These are phyloP conservation scores for Catajapyx aquilonaris DNA, from an alignment of 1,140 invertebrate species.

Conservation along the genomic window DNA sequence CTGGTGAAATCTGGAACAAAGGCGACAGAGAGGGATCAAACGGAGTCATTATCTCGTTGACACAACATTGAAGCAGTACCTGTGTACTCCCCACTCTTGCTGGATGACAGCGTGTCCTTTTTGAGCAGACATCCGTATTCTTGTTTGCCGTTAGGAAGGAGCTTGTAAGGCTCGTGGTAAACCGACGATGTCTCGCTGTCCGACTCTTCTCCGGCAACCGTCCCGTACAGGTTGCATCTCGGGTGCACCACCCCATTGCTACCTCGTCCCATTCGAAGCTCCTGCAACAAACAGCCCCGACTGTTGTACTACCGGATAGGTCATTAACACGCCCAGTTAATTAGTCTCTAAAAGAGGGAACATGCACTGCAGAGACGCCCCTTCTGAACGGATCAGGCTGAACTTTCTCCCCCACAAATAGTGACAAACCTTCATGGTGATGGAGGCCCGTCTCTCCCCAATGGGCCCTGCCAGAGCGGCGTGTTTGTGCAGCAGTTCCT, in stretches of 20 bases:
- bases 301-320: no score
- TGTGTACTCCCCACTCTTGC: constrained; percentile 27
- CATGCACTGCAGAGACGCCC: no score
- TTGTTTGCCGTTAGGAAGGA: constrained; percentile 23
- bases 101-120: constrained; percentile 24
- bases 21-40: background rate
- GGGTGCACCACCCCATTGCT: constrained; percentile 10
- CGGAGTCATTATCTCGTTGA: no score
- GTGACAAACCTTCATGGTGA: constrained; percentile 33
- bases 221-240: constrained; percentile 21
- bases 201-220: constrained; percentile 26
- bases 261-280: background rate
- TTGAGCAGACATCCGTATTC: constrained; percentile 29
- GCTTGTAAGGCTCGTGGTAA: constrained; percentile 38
- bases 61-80: no score
- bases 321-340: no score
- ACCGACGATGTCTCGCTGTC: constrained; percentile 33
- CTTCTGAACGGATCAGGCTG: no score
- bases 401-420: background rate
- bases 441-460: constrained; percentile 23
- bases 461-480: constrained; percentile 22
- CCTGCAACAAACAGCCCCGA: no score
- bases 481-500: constrained; percentile 46
- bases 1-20: constrained; percentile 27
- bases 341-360: no score